These are phyloP conservation scores for Sarcophaga variegata DNA, from an alignment of 2,888 invertebrate species.

Conservation along the genomic window DNA sequence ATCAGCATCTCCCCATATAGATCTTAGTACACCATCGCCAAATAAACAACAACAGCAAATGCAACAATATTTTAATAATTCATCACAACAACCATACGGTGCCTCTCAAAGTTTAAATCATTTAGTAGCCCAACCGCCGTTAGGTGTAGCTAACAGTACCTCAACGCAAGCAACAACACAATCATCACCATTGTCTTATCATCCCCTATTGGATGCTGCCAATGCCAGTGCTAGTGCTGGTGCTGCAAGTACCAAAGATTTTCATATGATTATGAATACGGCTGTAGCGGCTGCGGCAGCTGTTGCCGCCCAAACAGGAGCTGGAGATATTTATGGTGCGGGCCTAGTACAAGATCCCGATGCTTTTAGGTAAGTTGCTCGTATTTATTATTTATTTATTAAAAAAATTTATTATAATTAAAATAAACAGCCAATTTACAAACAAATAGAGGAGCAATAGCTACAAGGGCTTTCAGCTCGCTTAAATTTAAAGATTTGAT, in stretches of 20 bases:
- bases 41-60: conserved; percentile 71
- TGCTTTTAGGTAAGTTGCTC: conserved; percentile 79
- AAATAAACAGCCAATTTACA: too few relatives aligned
- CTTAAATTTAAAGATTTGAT: too few relatives aligned
- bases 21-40: conserved; percentile 78
- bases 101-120: conserved; percentile 43
- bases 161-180: not conserved
- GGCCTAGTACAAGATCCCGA: conserved; percentile 78
- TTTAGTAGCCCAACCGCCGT: conserved; percentile 38
- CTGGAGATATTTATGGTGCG: conserved; percentile 55
- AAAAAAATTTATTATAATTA: too few relatives aligned
- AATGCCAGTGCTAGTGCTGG: conserved; percentile 75
- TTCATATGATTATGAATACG: conserved; percentile 79
- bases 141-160: conserved; percentile 13
- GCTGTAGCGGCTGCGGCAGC: conserved; percentile 80
- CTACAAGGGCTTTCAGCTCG: too few relatives aligned
- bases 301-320: conserved; percentile 76
- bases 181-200: conserved; percentile 74
- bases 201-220: conserved; percentile 78
- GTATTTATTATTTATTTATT: too few relatives aligned
- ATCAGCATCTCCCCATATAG: conserved; percentile 77
- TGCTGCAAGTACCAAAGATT: conserved; percentile 78
- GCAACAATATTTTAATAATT: conserved; percentile 61
- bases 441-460: too few relatives aligned
- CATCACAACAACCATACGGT: conserved; percentile 41